Conservation (phyloP, 2,113 vertebrate genomes). For the Hypocryptadius cinnamomeus region DNA sequence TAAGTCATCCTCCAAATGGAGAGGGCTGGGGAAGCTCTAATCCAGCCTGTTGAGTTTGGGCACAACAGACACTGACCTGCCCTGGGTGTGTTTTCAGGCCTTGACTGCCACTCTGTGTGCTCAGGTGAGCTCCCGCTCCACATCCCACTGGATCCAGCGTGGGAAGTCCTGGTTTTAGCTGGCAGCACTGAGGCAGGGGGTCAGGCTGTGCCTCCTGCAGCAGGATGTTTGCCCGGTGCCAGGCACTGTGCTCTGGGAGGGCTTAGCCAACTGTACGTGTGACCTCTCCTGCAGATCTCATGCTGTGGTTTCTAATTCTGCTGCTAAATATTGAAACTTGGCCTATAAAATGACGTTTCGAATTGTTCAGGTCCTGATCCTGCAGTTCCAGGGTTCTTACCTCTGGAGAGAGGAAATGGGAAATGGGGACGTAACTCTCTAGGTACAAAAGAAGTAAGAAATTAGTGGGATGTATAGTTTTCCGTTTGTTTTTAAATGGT, state of each 20-base stretch:
- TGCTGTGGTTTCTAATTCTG: background rate
- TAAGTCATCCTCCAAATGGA: background rate
- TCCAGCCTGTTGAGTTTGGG: background rate
- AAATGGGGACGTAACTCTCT: fast-evolving
- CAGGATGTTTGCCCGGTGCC: background rate
- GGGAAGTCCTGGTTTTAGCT: background rate
- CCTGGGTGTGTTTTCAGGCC: background rate
- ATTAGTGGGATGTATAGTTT: background rate
- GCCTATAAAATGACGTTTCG: background rate
- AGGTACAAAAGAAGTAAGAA: background rate
- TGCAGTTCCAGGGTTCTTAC: background rate
- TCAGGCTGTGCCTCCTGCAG: background rate
- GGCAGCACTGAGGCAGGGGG: background rate
- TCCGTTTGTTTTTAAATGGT: background rate
- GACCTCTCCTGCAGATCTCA: background rate
- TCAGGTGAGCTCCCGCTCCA: background rate
- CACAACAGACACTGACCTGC: background rate
- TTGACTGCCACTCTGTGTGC: fast-evolving
- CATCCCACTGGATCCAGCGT: background rate
- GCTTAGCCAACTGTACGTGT: background rate
- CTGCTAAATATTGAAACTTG: background rate
- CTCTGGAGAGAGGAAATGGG: background rate
- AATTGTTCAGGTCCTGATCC: background rate
- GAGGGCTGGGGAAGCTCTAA: background rate
- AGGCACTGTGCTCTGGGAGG: background rate